Base-by-base conservation (phyloP, 2,888 invertebrate genomes). In the Parascotia fuliginaria region DNA sequence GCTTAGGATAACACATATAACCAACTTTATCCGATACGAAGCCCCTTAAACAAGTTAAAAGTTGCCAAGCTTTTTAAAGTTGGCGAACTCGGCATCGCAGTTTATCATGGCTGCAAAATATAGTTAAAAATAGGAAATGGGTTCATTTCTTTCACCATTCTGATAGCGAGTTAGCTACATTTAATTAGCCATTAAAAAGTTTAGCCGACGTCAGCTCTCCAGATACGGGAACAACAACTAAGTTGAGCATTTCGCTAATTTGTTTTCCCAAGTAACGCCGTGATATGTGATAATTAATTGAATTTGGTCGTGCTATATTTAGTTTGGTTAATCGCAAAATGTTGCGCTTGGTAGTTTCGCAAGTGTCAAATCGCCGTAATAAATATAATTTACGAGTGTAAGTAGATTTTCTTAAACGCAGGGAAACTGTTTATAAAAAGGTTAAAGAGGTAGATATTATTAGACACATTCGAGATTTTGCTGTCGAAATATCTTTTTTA, bases 111-210 rank as follows among this genome's bases (percentile, higher is more conserved):
- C 38, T 44, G 58, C 58, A 54, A 54, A 64, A 69, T 62, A 45
- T 54, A 62, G 58, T 70, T 73, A 56, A 67, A 72, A 70, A 73
- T 73, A 70, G 76, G 76, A 78, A 78, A 75, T 67, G 64, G 53
- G 49, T 54, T 62, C 55, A 62, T 46, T 55, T 24, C 55, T 33
- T 32, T 13, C 24, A 11, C 22, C 47, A 51, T 39, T 59, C 50
- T 57, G 68, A 73, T 68, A 69, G 64, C 59, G 42, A 47, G 53
- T 55, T 66, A 70, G 70, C 62, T 70, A 64, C 56, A 69, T 57
- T 72, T 81, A 83, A 82, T 82, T 79, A 80, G 69, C 77, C 70
- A 77, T 82, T 83, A 82, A 83, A 83, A 83, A 70, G 81, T 84
- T 66, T 65, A 66, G 65, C 67, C 61, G 60, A 22, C 16, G 9